Evolutionary conservation across 2,888 invertebrate genomes (phyloP).

Genomic region (Macrostomum cliftonense): DNA sequence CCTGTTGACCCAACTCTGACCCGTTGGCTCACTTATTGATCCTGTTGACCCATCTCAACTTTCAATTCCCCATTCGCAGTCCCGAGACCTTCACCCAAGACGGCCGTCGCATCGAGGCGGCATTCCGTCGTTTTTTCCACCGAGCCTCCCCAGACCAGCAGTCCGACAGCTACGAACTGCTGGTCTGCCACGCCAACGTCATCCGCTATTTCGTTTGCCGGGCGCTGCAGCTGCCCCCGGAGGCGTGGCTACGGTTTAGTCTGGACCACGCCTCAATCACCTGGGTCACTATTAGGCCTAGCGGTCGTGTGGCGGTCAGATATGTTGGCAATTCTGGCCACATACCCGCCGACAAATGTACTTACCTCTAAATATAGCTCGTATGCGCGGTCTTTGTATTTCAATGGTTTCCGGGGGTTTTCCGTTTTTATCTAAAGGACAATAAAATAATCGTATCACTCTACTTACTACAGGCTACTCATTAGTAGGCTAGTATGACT

Average conservation of each 20-base stretch:
- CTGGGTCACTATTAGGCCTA: slow-evolving; percentile 61
- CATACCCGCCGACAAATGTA: slow-evolving; percentile 52
- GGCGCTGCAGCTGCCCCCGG: slow-evolving; percentile 65
- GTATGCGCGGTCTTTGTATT: no score
- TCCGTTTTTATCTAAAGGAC: no score
- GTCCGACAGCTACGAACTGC: slow-evolving; percentile 62
- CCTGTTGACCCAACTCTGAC: no score
- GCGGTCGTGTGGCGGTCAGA: slow-evolving; percentile 63
- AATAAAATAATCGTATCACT: no score
- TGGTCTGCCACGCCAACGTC: slow-evolving; percentile 94
- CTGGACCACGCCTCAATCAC: slow-evolving; percentile 82
- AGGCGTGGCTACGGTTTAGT: slow-evolving; percentile 81
- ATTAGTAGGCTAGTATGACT: no score
- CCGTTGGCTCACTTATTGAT: no score
- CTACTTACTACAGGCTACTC: no score
- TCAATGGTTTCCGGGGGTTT: no score
- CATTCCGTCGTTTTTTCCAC: slow-evolving; percentile 75
- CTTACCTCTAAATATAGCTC: slow-evolving; percentile 12
- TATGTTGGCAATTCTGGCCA: slow-evolving; percentile 71
- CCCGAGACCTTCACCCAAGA: slow-evolving; percentile 53
- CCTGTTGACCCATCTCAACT: no score
- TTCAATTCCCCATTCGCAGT: no score
- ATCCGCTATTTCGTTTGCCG: slow-evolving; percentile 54
- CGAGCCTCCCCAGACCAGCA: slow-evolving; percentile 61
- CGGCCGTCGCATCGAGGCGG: slow-evolving; percentile 81